phyloP scores from a whole-genome alignment of 1,140 invertebrate genomes.

The Hylaeus volcanicus region DNA sequence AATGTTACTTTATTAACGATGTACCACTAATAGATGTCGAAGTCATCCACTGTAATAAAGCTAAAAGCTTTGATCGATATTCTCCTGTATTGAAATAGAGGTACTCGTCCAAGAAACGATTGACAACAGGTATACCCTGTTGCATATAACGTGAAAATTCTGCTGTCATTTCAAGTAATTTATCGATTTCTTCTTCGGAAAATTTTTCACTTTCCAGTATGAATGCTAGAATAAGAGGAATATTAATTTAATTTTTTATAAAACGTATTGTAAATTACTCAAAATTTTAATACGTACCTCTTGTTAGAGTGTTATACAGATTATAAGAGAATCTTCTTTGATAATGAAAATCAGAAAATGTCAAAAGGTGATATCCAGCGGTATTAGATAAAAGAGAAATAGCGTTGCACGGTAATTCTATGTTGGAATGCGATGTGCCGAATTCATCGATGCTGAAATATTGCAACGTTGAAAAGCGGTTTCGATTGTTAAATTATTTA shows the following conservation, averaged over 20 bases:
- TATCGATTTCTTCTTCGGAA: conserved; percentile 68
- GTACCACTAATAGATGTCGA: conserved; percentile 66
- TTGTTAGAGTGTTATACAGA: conserved; percentile 74
- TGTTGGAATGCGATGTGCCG: conserved; percentile 68
- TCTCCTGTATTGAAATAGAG: conserved; percentile 69
- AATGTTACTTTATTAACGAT: conserved; percentile 10
- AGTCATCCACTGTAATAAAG: conserved; percentile 73
- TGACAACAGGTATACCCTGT: conserved; percentile 75
- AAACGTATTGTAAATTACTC: not conserved
- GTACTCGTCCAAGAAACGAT: conserved; percentile 74
- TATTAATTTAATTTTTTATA: not conserved
- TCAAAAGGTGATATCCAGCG: conserved; percentile 75
- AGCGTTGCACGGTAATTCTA: conserved; percentile 74
- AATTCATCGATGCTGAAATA: conserved; percentile 67
- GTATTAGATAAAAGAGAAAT: conserved; percentile 73
- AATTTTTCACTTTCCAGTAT: conserved; percentile 70
- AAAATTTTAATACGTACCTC: conserved; percentile 58
- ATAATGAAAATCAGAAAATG: conserved; percentile 71
- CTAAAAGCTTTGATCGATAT: conserved; percentile 66
- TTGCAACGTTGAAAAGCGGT: conserved; percentile 5
- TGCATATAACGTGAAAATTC: conserved; percentile 76
- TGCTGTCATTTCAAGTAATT: conserved; percentile 71
- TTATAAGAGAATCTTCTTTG: conserved; percentile 77
- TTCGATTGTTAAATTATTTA: conserved; percentile 2
- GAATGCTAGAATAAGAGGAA: conserved; percentile 65